Percentiles rank a stretch among this genome's conserved stretches.
These are phyloP conservation scores for Notodonta dromedarius DNA, from an alignment of 2,888 invertebrate species.

Conservation along the genomic window DNA sequence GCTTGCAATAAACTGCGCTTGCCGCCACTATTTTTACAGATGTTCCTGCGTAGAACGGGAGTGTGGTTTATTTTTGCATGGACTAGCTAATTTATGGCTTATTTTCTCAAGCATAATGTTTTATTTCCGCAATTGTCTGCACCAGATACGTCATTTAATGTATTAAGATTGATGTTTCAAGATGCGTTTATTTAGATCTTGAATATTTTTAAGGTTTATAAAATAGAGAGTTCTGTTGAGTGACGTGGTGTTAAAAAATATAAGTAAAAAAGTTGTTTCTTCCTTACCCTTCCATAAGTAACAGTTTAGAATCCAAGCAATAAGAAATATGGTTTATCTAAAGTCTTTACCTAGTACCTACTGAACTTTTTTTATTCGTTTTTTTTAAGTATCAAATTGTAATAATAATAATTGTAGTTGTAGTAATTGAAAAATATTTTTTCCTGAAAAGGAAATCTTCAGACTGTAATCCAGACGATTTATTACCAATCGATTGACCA, in stretches of 20 bases:
- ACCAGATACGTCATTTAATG: constrained; percentile 24
- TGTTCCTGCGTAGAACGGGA: constrained; percentile 40
- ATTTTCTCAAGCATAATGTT: background rate
- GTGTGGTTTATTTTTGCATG: constrained; percentile 26
- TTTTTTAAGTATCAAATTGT: too few relatives aligned
- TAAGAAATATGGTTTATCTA: too few relatives aligned
- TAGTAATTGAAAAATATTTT: background rate
- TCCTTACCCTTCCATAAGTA: too few relatives aligned
- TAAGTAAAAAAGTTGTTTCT: too few relatives aligned
- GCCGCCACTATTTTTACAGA: constrained; percentile 63
- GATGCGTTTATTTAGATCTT: background rate
- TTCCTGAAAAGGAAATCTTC: background rate
- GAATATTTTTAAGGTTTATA: background rate
- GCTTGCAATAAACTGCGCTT: constrained; percentile 54
- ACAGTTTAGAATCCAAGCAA: too few relatives aligned
- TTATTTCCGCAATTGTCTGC: constrained; percentile 23
- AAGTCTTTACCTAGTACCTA: too few relatives aligned
- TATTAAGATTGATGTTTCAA: constrained; percentile 18
- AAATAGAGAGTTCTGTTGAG: too few relatives aligned
- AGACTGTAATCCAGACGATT: background rate
- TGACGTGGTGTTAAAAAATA: too few relatives aligned
- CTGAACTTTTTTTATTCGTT: too few relatives aligned
- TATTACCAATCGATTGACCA: constrained; percentile 2
- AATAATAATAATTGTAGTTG: too few relatives aligned
- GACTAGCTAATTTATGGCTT: background rate